Base-by-base conservation (phyloP, 2,797 vertebrate genomes). In the Bovichtus variegatus region DNA sequence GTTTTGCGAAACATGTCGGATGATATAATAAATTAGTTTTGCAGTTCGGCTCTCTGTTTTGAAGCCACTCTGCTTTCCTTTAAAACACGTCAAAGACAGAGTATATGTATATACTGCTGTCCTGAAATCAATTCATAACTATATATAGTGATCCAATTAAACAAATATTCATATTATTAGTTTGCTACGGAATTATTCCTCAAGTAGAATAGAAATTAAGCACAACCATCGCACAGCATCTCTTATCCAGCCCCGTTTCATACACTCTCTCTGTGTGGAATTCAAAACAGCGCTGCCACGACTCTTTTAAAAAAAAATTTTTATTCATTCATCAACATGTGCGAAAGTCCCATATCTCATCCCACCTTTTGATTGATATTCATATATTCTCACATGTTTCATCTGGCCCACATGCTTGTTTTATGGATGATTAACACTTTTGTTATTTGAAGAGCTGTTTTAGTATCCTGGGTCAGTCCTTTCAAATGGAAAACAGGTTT, bases 401-500 rank as follows among this genome's bases (percentile, higher is more conserved):
- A 77, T 78, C 50, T 7, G 54, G 34, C 78, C 79, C 78, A 64
- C 87, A 87, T 82, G 85, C 91, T 82, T 88, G 89, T 92, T 91
- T 83, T 90, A 88, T 81, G 91, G 91, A 88, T 85, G 85, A 91
- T 92, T 92, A 90, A 83, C 23, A 81, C 90, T 76, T 91, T 92
- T 93, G 85, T 92, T 61, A 60, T 87, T 82, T 89, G 80, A 87
- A 90, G 88, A 86, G 91, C 84, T 87, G 88, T 92, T 88, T 80
- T 86, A 89, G 90, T 79, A 54, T 87, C 83, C 85, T 18, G 59
- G 81, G 89, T 91, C 84, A 34, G 65, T 79, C 88, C 88, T 92
- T 95, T 95, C 90, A 94, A 84, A 95, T 95, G 93, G 87, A 94
- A 95, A 95, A 68, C 83, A 90, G 91, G 80, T 94, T 94, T 93